Conservation (phyloP, 2,797 vertebrate species). For the Pseudopleuronectes americanus region DNA sequence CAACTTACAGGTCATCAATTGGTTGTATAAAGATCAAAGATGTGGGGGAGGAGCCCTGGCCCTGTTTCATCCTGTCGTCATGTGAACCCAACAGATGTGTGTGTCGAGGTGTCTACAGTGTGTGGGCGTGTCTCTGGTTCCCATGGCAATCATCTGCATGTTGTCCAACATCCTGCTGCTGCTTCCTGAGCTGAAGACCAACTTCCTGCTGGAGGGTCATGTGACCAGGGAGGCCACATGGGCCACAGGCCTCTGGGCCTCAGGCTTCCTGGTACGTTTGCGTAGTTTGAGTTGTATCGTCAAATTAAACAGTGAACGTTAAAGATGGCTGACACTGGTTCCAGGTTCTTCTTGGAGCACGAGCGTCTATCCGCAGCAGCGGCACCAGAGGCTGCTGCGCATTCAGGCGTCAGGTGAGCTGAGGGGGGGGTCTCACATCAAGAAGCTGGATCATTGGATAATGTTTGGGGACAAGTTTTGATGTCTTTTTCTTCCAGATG, state of each 20-base stretch:
- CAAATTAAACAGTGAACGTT: neutral
- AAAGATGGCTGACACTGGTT: neutral
- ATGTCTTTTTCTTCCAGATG: slow-evolving; percentile 1
- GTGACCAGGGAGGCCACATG: slow-evolving; percentile 81
- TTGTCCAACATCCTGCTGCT: slow-evolving; percentile 80
- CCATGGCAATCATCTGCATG: slow-evolving; percentile 73
- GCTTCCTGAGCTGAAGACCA: slow-evolving; percentile 74
- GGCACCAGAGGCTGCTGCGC: slow-evolving; percentile 74
- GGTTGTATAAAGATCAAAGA: no score
- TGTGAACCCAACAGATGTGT: slow-evolving; percentile 71
- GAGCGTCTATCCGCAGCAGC: slow-evolving; percentile 65
- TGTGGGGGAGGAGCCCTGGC: no score
- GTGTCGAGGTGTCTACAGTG: slow-evolving; percentile 70
- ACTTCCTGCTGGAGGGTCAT: slow-evolving; percentile 78
- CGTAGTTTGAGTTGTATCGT: neutral
- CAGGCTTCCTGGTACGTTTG: slow-evolving; percentile 70
- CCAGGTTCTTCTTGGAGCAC: slow-evolving; percentile 77
- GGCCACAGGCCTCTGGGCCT: slow-evolving; percentile 81
- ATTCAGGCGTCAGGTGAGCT: slow-evolving; percentile 77
- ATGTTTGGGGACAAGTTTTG: neutral
- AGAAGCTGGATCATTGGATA: no score
- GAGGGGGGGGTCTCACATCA: no score
- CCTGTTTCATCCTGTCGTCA: neutral
- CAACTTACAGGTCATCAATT: no score
- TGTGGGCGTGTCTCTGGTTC: slow-evolving; percentile 70